Evolutionary conservation across 2,888 invertebrate genomes (phyloP), one percentile per base, ranked within the genome.

Genomic region (Acleris holmiana): DNA sequence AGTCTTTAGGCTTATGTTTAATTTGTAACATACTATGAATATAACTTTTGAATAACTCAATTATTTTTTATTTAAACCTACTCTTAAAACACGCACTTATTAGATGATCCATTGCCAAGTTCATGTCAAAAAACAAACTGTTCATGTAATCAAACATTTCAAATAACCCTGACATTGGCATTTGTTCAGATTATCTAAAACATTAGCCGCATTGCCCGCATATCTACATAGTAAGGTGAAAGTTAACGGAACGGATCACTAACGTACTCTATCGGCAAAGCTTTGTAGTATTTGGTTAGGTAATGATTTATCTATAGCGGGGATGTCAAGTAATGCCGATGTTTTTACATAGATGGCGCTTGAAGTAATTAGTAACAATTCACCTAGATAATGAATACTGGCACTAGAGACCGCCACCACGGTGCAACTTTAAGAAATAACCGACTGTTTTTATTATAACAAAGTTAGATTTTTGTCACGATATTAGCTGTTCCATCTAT

Each of bases 101-200:
- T 21, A 25, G 29, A 23, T 17, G 50, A 50, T 44, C 15, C 65
- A 50, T 35, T 65, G 55, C 53, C 65, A 65, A 65, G 65, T 65
- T 65, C 59, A 65, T 18, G 23, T 35, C 54, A 15, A 17, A 44
- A 44, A 46, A 60, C 2, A 13, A 17, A 47, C 23, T 23, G 19
- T 44, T 7, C 23, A 44, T 55, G 44, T 55, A 48, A 47, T 53
- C 44, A 59, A 65, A 57, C 17, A 44, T 44, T 40, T 23, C 53
- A 29, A 65, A 55, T 13, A 41, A 41, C 47, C 29, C 29, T 65
- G 64, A 49, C 64, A 59, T 49, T 65, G 49, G 19, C 53, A 53
- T 46, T 64, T 18, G 23, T 35, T 44, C 44, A 59, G 40, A 55
- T 23, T 55, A 44, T 44, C 55, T 25, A 41, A 44, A 49, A 29